Percentiles rank a stretch among this genome's conserved stretches.
Evolutionary conservation across 2,888 invertebrate genomes (phyloP).

Genomic region (Rugalucina vietnamica): DNA sequence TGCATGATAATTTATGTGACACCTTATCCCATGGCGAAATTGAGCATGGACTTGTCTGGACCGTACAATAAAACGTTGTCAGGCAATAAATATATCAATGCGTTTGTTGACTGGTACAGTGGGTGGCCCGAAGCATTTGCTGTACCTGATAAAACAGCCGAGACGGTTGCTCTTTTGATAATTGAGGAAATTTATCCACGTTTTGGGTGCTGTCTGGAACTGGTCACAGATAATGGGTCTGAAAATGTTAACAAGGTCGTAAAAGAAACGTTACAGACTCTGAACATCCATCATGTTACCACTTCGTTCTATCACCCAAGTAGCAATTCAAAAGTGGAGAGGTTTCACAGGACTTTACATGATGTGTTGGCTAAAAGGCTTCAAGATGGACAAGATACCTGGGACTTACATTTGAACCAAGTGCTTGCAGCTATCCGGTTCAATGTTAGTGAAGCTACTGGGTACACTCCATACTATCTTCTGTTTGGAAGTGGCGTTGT

Average conservation of each 20-base stretch:
- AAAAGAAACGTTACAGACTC: slow-evolving; percentile 9
- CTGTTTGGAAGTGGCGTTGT: slow-evolving; percentile 49
- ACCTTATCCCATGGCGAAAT: slow-evolving; percentile 49
- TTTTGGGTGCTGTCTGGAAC: slow-evolving; percentile 11
- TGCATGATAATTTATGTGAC: too few species aligned
- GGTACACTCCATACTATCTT: slow-evolving; percentile 37
- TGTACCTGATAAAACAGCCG: slow-evolving; percentile 39
- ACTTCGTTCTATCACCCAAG: slow-evolving; percentile 34
- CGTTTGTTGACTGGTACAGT: slow-evolving; percentile 25
- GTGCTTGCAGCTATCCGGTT: slow-evolving; percentile 47
- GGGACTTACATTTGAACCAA: slow-evolving; percentile 56
- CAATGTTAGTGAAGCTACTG: slow-evolving; percentile 29
- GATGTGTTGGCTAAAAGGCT: slow-evolving; percentile 30
- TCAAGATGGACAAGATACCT: slow-evolving; percentile 20
- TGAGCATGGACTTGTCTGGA: slow-evolving; percentile 40
- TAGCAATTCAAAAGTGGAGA: slow-evolving; percentile 28
- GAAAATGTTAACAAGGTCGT: slow-evolving; percentile 35
- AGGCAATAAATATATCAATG: slow-evolving; percentile 41
- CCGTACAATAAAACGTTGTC: slow-evolving; percentile 41
- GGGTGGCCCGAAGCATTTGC: slow-evolving; percentile 39
- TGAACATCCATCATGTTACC: slow-evolving; percentile 49
- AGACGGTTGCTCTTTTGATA: slow-evolving; percentile 24
- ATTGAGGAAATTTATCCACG: slow-evolving; percentile 22
- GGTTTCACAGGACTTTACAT: slow-evolving; percentile 35
- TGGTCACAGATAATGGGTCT: slow-evolving; percentile 40